Percentiles rank a stretch among this genome's conserved stretches.
Evolutionary conservation across 2,113 vertebrate genomes (phyloP).

Genomic region (Mirounga angustirostris): DNA sequence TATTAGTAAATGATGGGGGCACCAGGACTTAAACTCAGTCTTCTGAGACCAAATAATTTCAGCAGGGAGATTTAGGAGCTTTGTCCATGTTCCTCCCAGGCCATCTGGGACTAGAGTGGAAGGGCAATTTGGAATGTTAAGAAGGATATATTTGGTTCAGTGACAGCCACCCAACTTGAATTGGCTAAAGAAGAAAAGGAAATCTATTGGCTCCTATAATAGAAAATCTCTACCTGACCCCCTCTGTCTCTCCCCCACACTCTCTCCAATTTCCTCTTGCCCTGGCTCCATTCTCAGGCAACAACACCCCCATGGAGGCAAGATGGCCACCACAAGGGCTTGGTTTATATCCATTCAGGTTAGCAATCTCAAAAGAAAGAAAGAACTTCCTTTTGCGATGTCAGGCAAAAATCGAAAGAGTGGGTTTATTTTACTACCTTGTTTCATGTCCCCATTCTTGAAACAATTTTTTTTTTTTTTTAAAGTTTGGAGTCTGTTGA

Average conservation of each 20-base stretch:
- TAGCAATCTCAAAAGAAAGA: not conserved
- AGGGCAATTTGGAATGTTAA: not conserved
- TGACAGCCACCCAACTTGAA: not conserved
- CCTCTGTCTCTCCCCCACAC: not conserved
- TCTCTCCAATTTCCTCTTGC: not conserved
- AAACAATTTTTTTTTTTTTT: not conserved
- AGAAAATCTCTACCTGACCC: not conserved
- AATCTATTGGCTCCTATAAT: not conserved
- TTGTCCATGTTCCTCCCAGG: not conserved
- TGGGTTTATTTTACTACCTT: not conserved
- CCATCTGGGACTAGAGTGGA: not conserved
- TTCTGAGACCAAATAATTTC: not conserved
- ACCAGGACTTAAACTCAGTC: not conserved
- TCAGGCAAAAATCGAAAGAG: not conserved
- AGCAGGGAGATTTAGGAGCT: not conserved
- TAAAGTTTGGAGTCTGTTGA: not conserved
- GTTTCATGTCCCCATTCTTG: not conserved
- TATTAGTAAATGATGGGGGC: not conserved
- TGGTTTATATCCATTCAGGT: not conserved
- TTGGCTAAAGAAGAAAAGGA: not conserved
- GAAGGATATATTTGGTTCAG: not conserved
- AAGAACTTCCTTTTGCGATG: not conserved
- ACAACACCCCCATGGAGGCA: not conserved
- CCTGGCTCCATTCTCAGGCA: not conserved
- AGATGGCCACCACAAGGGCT: not conserved